phyloP scores from a whole-genome alignment of 2,797 vertebrate genomes.

The Parotocinclus haroldoi region DNA sequence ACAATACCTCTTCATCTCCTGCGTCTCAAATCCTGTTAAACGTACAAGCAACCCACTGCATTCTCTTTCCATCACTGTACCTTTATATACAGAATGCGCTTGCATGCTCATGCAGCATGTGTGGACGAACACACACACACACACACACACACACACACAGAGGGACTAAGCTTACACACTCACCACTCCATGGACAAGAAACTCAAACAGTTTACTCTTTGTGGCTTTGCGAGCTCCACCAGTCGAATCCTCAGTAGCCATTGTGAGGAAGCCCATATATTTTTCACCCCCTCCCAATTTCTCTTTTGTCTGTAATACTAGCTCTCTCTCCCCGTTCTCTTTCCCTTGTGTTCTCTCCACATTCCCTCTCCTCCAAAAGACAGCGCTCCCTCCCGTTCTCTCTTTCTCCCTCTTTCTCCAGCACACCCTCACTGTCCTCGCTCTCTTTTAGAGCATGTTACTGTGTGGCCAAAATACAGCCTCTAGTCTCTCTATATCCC shows the following conservation, averaged over 20 bases:
- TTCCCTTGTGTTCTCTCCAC: slow-evolving; percentile 31
- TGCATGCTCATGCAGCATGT: slow-evolving; percentile 12
- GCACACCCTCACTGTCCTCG: slow-evolving; percentile 60
- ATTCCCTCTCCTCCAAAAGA: slow-evolving; percentile 52
- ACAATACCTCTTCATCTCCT: slow-evolving; percentile 1
- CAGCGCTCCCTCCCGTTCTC: slow-evolving; percentile 66
- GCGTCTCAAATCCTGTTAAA: neutral
- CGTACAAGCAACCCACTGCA: neutral
- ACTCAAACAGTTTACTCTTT: slow-evolving; percentile 93
- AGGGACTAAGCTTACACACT: slow-evolving; percentile 28
- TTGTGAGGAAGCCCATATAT: slow-evolving; percentile 42
- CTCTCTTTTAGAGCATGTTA: slow-evolving; percentile 40
- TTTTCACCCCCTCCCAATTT: slow-evolving; percentile 3
- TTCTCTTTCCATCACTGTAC: no score
- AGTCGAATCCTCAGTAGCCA: slow-evolving; percentile 82
- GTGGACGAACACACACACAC: slow-evolving; percentile 12
- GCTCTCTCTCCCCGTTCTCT: slow-evolving; percentile 30
- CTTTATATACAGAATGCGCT: neutral
- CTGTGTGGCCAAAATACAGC: slow-evolving; percentile 66
- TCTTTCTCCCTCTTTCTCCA: slow-evolving; percentile 50
- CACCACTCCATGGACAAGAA: slow-evolving; percentile 80
- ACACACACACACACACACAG: slow-evolving; percentile 9
- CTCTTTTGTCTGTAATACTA: slow-evolving; percentile 50
- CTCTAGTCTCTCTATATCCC: slow-evolving; percentile 57
- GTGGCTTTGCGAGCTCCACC: slow-evolving; percentile 86